Conservation (phyloP, 2,797 vertebrate genomes). For the Gallirallus australis region DNA sequence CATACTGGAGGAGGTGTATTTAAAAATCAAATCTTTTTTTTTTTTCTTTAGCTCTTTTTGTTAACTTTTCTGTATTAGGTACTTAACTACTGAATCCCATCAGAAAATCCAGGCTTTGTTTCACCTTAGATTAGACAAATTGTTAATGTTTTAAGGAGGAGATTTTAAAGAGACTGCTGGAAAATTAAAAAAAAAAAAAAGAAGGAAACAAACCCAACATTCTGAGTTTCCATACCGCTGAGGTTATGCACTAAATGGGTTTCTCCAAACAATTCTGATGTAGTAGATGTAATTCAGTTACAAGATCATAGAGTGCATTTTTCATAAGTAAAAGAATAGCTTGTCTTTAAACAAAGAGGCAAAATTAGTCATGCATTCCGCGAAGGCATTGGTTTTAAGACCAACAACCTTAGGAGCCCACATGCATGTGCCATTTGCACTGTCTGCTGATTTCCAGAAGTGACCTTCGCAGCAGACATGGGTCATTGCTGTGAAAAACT, state of each 20-base stretch:
- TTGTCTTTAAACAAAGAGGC: conserved; percentile 28
- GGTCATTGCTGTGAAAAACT: not conserved
- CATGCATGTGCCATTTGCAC: not conserved
- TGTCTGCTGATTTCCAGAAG: not conserved
- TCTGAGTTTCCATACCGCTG: fast-evolving
- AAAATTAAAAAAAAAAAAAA: not conserved
- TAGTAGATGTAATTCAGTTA: not conserved
- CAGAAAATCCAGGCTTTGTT: conserved; percentile 21
- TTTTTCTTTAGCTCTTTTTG: not conserved
- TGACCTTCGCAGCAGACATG: not conserved
- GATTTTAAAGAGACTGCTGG: not conserved
- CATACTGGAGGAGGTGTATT: conserved; percentile 23
- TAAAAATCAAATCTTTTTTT: conserved; percentile 21
- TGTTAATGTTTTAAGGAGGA: not conserved
- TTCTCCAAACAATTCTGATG: not conserved
- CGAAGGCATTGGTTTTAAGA: not conserved
- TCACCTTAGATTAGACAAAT: not conserved
- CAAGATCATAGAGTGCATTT: not conserved
- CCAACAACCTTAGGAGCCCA: not conserved
- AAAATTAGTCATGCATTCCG: conserved; percentile 16
- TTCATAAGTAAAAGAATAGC: not conserved
- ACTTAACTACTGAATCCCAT: not conserved
- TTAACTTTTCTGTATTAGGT: not conserved
- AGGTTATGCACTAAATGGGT: not conserved
- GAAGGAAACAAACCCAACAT: not conserved